Conservation (phyloP, 1,140 invertebrate genomes). For the Ridgeia piscesae region DNA sequence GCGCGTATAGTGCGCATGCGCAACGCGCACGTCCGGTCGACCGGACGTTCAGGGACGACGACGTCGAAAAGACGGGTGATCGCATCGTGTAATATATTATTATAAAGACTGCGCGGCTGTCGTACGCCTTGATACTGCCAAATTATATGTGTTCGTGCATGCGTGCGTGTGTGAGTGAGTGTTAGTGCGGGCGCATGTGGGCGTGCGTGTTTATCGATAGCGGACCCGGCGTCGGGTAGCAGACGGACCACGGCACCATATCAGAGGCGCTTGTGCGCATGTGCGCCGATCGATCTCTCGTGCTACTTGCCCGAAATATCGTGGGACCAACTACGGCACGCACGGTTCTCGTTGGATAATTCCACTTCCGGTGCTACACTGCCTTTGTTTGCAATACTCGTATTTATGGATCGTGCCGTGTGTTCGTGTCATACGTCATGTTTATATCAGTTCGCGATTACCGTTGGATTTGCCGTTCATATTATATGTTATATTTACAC, state of each 20-base stretch:
- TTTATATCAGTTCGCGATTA: not conserved
- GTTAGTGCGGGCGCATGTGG: not conserved
- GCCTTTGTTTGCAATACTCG: not conserved
- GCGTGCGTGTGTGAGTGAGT: not conserved
- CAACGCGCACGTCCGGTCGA: not conserved
- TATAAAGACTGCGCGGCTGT: not conserved
- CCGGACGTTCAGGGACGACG: slow-evolving; percentile 2
- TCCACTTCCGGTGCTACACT: not conserved
- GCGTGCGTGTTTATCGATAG: not conserved
- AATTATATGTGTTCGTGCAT: not conserved
- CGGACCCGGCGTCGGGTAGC: not conserved
- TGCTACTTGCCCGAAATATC: not conserved
- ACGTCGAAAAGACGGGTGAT: not conserved
- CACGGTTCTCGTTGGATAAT: not conserved
- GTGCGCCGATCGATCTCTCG: not conserved
- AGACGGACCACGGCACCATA: not conserved
- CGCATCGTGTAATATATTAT: not conserved
- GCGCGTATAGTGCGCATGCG: not conserved
- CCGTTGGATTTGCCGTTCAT: not conserved
- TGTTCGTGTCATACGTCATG: not conserved
- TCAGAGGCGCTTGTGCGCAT: not conserved
- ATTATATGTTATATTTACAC: not conserved
- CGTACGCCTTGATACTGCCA: not conserved
- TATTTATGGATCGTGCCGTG: not conserved
- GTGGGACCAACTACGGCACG: not conserved